Base-by-base conservation (phyloP, 2,888 invertebrate species). In the Orthosia cruda region DNA sequence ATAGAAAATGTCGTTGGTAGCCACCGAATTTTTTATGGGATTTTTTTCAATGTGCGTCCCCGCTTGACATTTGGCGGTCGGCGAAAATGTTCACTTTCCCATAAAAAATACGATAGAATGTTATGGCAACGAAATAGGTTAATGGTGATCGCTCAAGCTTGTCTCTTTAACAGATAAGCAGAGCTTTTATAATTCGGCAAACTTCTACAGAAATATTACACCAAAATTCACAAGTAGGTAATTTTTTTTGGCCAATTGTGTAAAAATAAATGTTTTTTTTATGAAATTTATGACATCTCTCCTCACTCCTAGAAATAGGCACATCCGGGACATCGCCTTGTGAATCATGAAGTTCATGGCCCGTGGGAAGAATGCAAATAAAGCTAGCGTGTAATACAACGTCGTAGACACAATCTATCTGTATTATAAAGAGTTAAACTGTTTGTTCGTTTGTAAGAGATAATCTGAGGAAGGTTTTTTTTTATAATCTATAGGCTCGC, bases 1-100 rank as follows among this genome's bases (percentile, higher is more conserved):
- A 86, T 74, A 87, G 83, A 68, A 87, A 86, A 87, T 81, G 85
- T 84, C 87, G 74, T 80, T 77, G 70, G 83, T 81, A 69, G 77
- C 63, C 68, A 71, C 78, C 83, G 16, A 69, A 77, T 75, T 84
- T 86, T 86, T 86, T 87, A 83, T 81, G 79, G 67, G 63, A 5
- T 49, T 72, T 78, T n/a, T 74, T 76, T 77, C 57, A 74, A 80
- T 67, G 81, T 68, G 65, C 57, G 69, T 68, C 82, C 70, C 77
- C 67, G 67, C 54, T 71, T 87, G 87, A 83, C 87, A 87, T 87
- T 87, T 83, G 47, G 67, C 61, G 73, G 64, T 66, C 57, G 57
- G 65, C 65, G 72, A 67, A 86, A 86, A 79, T 78, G 72, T 81
- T 81, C 80, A 77, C 64, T 81, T 83, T 84, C 55, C 69, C 79